Base-by-base conservation (phyloP, 2,113 vertebrate genomes). In the Ptyas mucosa region DNA sequence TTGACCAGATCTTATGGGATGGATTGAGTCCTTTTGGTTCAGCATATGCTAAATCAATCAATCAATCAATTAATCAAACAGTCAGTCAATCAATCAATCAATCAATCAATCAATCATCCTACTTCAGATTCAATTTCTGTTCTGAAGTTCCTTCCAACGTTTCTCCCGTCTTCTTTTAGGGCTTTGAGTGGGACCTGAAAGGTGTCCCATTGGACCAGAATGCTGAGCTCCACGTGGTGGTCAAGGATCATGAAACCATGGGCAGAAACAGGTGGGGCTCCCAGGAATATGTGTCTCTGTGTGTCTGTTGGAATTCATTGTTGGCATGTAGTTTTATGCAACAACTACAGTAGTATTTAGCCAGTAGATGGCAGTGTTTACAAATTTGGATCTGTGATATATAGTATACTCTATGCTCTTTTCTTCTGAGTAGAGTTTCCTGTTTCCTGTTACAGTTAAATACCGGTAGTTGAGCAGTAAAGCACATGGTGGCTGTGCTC, bases 111-210 rank as follows among this genome's bases (percentile, higher is more conserved):
- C 61, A 64, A 58, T 24, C 64, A n/a, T n/a, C 29, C 61, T n/a
- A n/a, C 29, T 69, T 69, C 12, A n/a, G 29, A 81, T 81, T 81
- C 15, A 20, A 81, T 81, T 81, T 81, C 34, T 39, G 18, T 51
- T 85, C 5, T 54, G 29, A 21, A 12, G 49, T 1, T n/a, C 85
- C 0, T 1, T 29, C 0, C 0, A 8, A 85, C 85, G 89, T n/a
- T 86, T 0, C 0, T 1, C 89, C 14, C 87, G 11, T 20, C 7
- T 1, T 3, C 57, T 8, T 88, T 51, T 94, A 99, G 99, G 99
- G 99, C 1, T 99, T 99, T 1, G 99, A 99, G 91, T 99, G 99
- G 99, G 99, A 99, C 55, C 97, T 99, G 92, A 99, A 99, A 96
- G 99, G 99, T 69, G 43, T 98, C 18, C 98, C 99, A 5, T 94